Evolutionary conservation across 2,113 vertebrate genomes (phyloP), one percentile per base, ranked within the genome.

Genomic region (Campylomormyrus tamandua): DNA sequence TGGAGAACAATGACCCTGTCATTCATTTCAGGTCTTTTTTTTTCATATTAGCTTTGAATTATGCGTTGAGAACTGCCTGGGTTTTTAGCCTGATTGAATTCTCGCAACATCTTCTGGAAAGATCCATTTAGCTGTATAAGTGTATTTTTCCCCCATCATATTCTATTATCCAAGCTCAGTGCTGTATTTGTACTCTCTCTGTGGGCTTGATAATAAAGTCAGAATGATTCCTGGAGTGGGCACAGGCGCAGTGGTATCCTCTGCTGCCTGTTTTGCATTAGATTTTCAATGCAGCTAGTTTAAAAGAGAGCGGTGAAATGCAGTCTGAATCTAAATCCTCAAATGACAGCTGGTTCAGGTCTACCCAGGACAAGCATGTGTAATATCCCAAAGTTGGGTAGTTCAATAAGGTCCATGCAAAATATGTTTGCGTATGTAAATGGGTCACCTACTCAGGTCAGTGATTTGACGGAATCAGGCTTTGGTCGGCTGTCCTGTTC

Each of bases 71-170:
- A 45, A 88, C 27, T 88, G 35, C 52, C 17, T 35, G 0, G 56
- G 52, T 62, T 66, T 42, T 88, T 88, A 62, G 87, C 35, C 87
- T 88, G 85, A 87, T 87, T 87, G 87, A 88, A 88, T 88, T 66
- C 87, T 62, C 53, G 10, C 87, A 17, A 17, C 56, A 42, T 21
- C 87, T 56, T 66, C 42, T 42, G 35, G 39, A 56, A 66, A 88
- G 49, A 88, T 88, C 53, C 87, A 88, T 88, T 88, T 45, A 62
- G 87, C 39, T 45, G 17, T 39, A 39, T 62, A 31, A 46, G 35
- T 88, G 52, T 88, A 62, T 88, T 88, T 66, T 88, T 7, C 9
- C 39, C 35, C 10, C 13, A 45, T 62, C 39, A 9, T 45, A 53
- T 62, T 62, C 35, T 46, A 27, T 62, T 31, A 45, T 39, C 31